These are phyloP conservation scores for Premnoplex brunnescens DNA, from an alignment of 2,797 vertebrate species.

Conservation along the genomic window DNA sequence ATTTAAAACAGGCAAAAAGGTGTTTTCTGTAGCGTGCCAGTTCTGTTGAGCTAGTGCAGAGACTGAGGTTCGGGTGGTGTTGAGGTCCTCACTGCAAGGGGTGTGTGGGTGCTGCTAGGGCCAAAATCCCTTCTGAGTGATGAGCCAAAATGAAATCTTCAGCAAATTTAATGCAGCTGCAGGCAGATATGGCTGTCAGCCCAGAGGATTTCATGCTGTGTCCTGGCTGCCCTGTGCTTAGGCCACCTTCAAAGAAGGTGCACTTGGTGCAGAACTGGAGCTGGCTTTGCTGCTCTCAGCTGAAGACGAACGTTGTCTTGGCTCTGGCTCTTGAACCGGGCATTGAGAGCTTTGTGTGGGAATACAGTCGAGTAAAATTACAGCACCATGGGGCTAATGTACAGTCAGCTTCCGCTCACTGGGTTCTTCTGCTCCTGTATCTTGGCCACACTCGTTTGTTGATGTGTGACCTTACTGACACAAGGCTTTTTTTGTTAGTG, in stretches of 20 bases:
- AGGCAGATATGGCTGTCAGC: neutral
- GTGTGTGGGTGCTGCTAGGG: neutral
- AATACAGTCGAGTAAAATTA: neutral
- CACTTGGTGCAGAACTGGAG: neutral
- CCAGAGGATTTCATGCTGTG: fast-evolving
- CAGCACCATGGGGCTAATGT: neutral
- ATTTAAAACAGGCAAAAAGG: neutral
- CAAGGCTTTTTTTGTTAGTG: neutral
- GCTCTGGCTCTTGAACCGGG: neutral
- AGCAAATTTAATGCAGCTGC: neutral
- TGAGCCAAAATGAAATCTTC: neutral
- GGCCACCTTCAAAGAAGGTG: neutral
- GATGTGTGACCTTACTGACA: neutral
- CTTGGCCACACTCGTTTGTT: neutral
- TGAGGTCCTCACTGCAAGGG: neutral
- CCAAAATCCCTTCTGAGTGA: neutral
- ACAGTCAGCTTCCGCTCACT: neutral
- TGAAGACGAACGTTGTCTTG: fast-evolving
- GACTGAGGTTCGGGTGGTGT: fast-evolving
- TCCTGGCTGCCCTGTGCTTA: neutral
- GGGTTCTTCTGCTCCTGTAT: neutral
- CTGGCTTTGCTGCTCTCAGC: neutral
- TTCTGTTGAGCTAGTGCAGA: fast-evolving
- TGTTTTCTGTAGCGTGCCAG: fast-evolving
- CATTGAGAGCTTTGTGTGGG: neutral